Evolutionary conservation across 2,888 invertebrate genomes (phyloP), one percentile per base, ranked within the genome.

Genomic region (Agelastica alni): DNA sequence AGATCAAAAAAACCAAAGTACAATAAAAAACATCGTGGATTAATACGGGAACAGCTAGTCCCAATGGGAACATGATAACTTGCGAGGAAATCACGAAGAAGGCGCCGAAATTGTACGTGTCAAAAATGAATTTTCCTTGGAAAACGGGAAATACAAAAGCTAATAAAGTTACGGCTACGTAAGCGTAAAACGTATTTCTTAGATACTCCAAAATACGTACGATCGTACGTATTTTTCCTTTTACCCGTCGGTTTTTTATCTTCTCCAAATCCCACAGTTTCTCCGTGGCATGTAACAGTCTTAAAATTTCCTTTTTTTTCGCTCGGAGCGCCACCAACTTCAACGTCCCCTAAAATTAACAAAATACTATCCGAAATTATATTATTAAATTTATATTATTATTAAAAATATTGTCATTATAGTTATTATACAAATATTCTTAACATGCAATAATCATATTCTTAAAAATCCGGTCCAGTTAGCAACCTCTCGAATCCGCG

Each of bases 21-120:
- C 22, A 12, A 17, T 43, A 44, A 20, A 51, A 44, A 16, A 43
- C 43, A 28, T 51, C 51, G 28, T 14, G 17, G 12, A 43, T 34
- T 2, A 51, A 6, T 2, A 51, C 9, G 3, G 51, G 44, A 2
- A 51, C 9, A 10, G 12, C 18, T 10, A 51, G 17, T 9, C 43
- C 34, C 5, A 43, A 32, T n/a, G 43, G 7, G 6, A 51, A n/a
- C 2, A n/a, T 10, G 13, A 43, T 36, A 6, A 20, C 17, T 30
- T 51, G 43, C 2, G 42, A 18, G 6, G 22, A 3, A 51, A 32
- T 12, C 4, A 14, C 7, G 7, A 42, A 12, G 5, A 5, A 9
- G 9, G 9, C 6, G 5, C 9, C 2, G 2, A 22, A 22, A 22
- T 22, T 9, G 22, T 22, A 2, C 2, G 9, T 7, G 6, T 22